Evolutionary conservation across 2,797 vertebrate species (phyloP).

Genomic region (Melopsittacus undulatus): DNA sequence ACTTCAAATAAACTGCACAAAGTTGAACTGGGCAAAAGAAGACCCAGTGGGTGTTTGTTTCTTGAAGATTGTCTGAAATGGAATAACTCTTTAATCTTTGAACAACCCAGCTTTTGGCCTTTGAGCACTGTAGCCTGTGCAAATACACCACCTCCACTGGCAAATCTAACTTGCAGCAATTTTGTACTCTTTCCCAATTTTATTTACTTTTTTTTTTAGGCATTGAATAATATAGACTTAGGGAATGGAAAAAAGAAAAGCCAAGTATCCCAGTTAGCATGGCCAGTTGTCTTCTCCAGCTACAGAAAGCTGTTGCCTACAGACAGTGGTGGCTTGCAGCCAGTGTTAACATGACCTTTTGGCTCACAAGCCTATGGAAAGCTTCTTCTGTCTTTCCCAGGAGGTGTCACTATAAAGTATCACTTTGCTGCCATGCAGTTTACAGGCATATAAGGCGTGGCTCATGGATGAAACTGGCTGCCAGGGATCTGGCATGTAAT

Average conservation of each 20-base stretch:
- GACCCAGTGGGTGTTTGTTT: not conserved
- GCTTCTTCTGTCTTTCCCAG: constrained; percentile 1
- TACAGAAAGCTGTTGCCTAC: not conserved
- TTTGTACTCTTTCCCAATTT: not conserved
- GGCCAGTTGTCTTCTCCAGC: not conserved
- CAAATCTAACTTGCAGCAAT: constrained; percentile 7
- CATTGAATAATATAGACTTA: not conserved
- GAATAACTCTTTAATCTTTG: constrained; percentile 24
- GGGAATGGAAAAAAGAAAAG: not conserved
- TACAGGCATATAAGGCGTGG: not conserved
- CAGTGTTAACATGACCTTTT: constrained; percentile 21
- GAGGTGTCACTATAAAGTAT: not conserved
- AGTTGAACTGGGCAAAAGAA: not conserved
- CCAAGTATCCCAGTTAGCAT: not conserved
- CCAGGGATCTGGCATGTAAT: not conserved
- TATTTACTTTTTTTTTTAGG: not conserved
- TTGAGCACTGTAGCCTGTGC: not conserved
- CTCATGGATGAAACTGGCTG: not conserved
- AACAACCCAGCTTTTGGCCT: constrained; percentile 4
- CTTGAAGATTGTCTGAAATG: constrained; percentile 12
- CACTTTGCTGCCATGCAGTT: not conserved
- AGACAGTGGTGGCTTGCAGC: constrained; percentile 7
- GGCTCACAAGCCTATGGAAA: not conserved
- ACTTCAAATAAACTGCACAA: not conserved
- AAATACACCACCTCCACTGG: not conserved